phyloP scores from a whole-genome alignment of 2,113 vertebrate species.

The Erinaceus europaeus region DNA sequence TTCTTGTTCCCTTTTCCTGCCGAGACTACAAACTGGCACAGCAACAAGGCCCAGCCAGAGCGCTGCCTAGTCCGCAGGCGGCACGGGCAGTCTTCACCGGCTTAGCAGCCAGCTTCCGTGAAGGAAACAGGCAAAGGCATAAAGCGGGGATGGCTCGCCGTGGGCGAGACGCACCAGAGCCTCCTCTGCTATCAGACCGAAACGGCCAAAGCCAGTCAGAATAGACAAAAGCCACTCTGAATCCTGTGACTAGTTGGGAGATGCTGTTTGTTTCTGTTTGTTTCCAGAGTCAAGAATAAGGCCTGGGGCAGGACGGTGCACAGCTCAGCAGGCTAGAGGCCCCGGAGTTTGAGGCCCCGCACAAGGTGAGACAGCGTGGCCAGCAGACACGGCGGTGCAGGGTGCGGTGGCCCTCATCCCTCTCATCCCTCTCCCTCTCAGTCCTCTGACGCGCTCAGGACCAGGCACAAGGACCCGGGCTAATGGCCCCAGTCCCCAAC shows the following conservation, averaged over 20 bases:
- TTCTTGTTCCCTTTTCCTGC: not conserved
- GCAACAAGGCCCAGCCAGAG: not conserved
- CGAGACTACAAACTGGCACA: not conserved
- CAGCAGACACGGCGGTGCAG: too few species aligned
- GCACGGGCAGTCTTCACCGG: not conserved
- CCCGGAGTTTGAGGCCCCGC: too few species aligned
- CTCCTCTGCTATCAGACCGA: not conserved
- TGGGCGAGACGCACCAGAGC: not conserved
- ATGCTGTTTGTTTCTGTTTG: too few species aligned
- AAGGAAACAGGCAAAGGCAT: not conserved
- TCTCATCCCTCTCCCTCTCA: too few species aligned
- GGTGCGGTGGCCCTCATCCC: too few species aligned
- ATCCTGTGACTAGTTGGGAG: conserved; percentile 4
- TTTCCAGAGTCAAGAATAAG: too few species aligned
- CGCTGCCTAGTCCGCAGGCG: not conserved
- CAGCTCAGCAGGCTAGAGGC: too few species aligned
- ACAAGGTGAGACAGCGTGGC: too few species aligned
- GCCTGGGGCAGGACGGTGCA: too few species aligned
- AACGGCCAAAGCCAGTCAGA: conserved; percentile 30
- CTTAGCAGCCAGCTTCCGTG: conserved; percentile 1
- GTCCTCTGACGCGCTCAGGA: too few species aligned
- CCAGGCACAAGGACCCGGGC: too few species aligned
- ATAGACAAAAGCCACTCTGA: not conserved
- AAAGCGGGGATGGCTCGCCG: not conserved
- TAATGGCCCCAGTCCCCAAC: too few species aligned